A percentile compares a stretch with the other conserved stretches of the same genome.
Conservation (phyloP, 2,113 vertebrate genomes). For the Nibea coibor region DNA sequence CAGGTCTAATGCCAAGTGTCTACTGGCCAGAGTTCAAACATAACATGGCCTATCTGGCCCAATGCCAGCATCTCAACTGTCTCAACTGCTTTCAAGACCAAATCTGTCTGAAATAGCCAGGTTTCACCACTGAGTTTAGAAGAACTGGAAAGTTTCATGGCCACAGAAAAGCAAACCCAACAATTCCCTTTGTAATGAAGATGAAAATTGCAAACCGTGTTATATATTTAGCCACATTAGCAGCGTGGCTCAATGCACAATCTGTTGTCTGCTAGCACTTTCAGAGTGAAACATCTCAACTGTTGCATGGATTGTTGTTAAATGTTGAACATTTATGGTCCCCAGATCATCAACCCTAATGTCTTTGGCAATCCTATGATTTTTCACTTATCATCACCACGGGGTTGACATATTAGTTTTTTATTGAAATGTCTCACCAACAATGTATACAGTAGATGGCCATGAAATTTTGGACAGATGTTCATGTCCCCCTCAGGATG, state of each 20-base stretch:
- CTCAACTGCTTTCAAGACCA: slow-evolving; percentile 4
- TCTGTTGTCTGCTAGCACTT: no score
- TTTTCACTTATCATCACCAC: no score
- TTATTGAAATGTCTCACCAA: background rate
- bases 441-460: background rate
- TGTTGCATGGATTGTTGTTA: no score
- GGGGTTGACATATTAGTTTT: no score
- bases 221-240: background rate
- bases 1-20: slow-evolving; percentile 3
- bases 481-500: background rate
- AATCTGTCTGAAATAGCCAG: background rate
- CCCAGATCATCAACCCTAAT: no score
- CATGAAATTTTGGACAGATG: background rate
- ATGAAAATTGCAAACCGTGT: background rate
- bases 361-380: no score
- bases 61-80: background rate
- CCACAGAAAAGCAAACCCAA: background rate
- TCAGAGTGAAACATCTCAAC: no score
- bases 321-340: no score
- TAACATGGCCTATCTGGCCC: background rate
- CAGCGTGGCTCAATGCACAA: no score
- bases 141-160: background rate
- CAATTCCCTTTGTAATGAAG: background rate
- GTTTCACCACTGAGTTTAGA: background rate
- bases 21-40: slow-evolving; percentile 28